A percentile compares a stretch with the other conserved stretches of the same genome.
Conservation (phyloP, 2,113 vertebrate species). For the Lophotis ruficrista region DNA sequence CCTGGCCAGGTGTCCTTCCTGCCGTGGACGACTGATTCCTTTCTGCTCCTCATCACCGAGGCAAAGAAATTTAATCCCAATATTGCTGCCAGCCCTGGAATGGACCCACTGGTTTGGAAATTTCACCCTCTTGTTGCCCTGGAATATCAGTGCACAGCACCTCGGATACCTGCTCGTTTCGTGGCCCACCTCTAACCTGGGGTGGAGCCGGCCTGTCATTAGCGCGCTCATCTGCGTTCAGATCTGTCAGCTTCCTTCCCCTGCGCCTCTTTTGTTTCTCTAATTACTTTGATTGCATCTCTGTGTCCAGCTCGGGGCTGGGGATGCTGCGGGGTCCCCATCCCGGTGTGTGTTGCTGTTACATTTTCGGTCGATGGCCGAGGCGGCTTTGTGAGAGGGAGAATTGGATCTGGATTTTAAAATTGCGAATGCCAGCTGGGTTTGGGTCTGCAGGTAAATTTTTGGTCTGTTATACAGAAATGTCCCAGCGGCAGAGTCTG, state of each 20-base stretch:
- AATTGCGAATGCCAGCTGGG: rapidly evolving
- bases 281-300: slow-evolving; percentile 58
- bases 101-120: slow-evolving; percentile 51
- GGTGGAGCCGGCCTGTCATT: slow-evolving; percentile 60
- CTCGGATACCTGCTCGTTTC: slow-evolving; percentile 17
- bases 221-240: slow-evolving; percentile 19
- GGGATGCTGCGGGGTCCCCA: neutral
- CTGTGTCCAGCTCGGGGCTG: neutral
- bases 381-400: neutral
- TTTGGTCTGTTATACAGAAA: neutral
- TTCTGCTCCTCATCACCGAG: slow-evolving; percentile 39
- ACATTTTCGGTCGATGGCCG: neutral
- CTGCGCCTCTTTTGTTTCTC: slow-evolving; percentile 49
- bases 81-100: slow-evolving; percentile 50
- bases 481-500: neutral
- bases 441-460: neutral
- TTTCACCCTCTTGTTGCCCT: slow-evolving; percentile 1
- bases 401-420: neutral
- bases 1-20: slow-evolving; percentile 64
- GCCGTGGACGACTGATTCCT: slow-evolving; percentile 60
- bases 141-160: neutral
- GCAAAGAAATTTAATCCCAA: slow-evolving; percentile 65
- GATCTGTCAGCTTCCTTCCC: slow-evolving; percentile 60
- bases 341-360: rapidly evolving
- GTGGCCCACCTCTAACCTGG: slow-evolving; percentile 17